Percentiles rank a stretch among this genome's conserved stretches.
Evolutionary conservation across 2,888 invertebrate species (phyloP).

Genomic region (Synanthedon myopaeformis): DNA sequence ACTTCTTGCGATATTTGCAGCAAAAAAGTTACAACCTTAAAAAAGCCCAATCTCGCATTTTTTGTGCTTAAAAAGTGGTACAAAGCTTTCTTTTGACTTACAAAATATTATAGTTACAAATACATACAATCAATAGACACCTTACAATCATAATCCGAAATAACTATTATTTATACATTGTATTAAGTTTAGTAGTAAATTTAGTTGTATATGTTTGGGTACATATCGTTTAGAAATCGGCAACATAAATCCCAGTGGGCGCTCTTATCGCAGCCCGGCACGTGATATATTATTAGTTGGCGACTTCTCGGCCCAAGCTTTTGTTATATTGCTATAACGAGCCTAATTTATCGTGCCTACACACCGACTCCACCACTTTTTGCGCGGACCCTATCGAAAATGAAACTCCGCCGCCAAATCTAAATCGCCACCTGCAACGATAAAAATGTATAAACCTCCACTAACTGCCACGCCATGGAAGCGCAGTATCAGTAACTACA

Average conservation of each 20-base stretch:
- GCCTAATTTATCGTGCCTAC: slow-evolving; percentile 39
- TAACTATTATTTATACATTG: too few species aligned
- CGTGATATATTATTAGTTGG: slow-evolving; percentile 47
- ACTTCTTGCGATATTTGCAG: too few species aligned
- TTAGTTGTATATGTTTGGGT: not conserved
- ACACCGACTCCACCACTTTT: slow-evolving; percentile 6
- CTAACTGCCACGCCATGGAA: not conserved
- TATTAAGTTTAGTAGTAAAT: not conserved
- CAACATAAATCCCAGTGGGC: slow-evolving; percentile 38
- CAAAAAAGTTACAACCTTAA: too few species aligned
- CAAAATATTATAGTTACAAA: too few species aligned
- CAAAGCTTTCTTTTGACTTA: too few species aligned
- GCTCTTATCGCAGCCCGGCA: slow-evolving; percentile 30
- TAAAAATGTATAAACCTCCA: not conserved
- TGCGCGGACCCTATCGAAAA: not conserved
- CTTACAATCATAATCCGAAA: too few species aligned
- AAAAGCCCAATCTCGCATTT: too few species aligned
- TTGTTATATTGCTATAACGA: slow-evolving; percentile 49
- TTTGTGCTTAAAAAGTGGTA: too few species aligned
- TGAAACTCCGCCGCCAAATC: not conserved
- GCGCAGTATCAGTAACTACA: not conserved
- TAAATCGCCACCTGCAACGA: not conserved
- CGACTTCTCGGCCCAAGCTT: slow-evolving; percentile 39
- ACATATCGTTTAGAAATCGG: slow-evolving; percentile 34
- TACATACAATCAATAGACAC: too few species aligned